Base-by-base conservation (phyloP, 2,113 vertebrate genomes). In the Dasyprocta punctata region DNA sequence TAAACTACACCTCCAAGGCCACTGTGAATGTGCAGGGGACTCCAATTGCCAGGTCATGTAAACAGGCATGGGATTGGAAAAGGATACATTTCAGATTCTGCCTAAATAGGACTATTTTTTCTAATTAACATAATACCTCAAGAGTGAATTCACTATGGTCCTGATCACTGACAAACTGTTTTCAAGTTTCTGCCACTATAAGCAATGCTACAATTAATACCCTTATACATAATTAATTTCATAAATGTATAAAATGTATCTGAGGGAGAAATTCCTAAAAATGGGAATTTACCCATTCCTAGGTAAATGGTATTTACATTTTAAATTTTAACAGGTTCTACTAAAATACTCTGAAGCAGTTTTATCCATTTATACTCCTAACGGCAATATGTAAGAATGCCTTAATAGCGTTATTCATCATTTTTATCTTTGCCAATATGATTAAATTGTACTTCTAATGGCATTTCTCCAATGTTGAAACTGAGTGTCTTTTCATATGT, bases 311-410 rank as follows among this genome's bases (percentile, higher is more conserved):
- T 81, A 84, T 54, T 86, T 94, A 88, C 75, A 94, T 82, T 91
- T 96, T 47, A 81, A 92, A 87, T 86, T 86, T 92, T 86, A 80
- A 89, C 38, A 97, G 56, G 41, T 86, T 90, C 93, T 84, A 86
- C 49, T 94, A 90, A 92, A 95, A 58, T 65, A 75, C 41, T 96
- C 60, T 95, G 10, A 52, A 93, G 63, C 87, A 92, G 60, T 89
- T 96, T 96, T 65, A 63, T 52, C 41, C 52, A 77, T 83, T 92
- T 56, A 89, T 30, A 67, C 22, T 73, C 22, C 93, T 78, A 89
- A 2, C 65, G 56, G 24, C 73, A 92, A 63, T 49, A 92, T 75
- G 38, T 71, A 78, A 89, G 90, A 90, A 90, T 86, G 47, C 52
- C 58, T 86, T 83, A n/a, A 86, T 52, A 86, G 26, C 17, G 41